Base-by-base conservation (phyloP, 1,140 invertebrate species). In the Heliconius hermathena region DNA sequence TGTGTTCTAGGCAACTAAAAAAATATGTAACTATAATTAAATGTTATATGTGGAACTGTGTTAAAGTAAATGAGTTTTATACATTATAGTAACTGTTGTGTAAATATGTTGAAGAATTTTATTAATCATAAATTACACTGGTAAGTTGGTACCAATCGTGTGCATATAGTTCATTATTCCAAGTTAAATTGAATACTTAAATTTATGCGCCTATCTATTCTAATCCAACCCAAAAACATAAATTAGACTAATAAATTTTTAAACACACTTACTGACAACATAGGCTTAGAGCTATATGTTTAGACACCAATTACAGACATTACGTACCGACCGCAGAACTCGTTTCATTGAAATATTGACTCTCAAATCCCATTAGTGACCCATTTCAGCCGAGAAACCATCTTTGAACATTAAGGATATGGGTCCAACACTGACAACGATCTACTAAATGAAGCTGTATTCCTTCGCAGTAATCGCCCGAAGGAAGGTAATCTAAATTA, bases 291-390 rank as follows among this genome's bases (percentile, higher is more conserved):
- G 84, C 82, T 82, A 66, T 75, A 79, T 80, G 83, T 85, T 86
- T 83, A 83, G 85, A 86, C 87, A 88, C 86, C 90, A 87, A 92
- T 92, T 89, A 91, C 86, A 80, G 82, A 83, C 83, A 81, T 88
- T 89, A 88, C 81, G 80, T 81, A 79, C 81, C 78, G 77, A 78
- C 85, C 85, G 79, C 81, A 76, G 49, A 71, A 80, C 76, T 80
- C 81, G 81, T 79, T 83, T 79, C 79, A 73, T 85, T 91, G 84
- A 93, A 91, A 89, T 92, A 93, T 90, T 88, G 88, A 91, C 87
- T 88, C 83, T 85, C 78, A 84, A 88, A 88, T 85, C 74, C 86
- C 86, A 92, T 93, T 92, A 90, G 85, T 86, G 86, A 83, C 83
- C 87, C 87, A 77, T 89, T 89, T 83, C 78, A 84, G 79, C 79